A percentile compares a stretch with the other conserved stretches of the same genome.
Evolutionary conservation across 2,797 vertebrate genomes (phyloP).

Genomic region (Moxostoma hubbsi): DNA sequence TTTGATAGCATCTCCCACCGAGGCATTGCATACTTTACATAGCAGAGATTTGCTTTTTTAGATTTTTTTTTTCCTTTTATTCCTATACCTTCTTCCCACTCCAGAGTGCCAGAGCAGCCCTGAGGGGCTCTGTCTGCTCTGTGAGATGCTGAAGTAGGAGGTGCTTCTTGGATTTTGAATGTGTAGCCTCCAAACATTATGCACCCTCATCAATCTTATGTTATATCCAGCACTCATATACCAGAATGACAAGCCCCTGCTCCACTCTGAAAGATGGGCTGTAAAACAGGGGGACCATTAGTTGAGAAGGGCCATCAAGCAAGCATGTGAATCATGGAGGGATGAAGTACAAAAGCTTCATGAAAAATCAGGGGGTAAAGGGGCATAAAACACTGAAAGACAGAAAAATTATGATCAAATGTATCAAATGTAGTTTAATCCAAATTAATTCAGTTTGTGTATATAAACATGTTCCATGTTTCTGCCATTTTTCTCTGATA

Average conservation of each 20-base stretch:
- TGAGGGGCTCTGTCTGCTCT: background rate
- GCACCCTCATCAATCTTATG: slow-evolving; percentile 26
- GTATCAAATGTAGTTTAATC: too few species aligned
- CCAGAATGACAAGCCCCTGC: background rate
- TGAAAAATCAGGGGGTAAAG: background rate
- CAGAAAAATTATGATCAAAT: too few species aligned
- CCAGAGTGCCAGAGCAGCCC: slow-evolving; percentile 7
- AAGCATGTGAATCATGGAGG: slow-evolving; percentile 7
- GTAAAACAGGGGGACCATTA: slow-evolving; percentile 22
- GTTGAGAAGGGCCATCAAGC: background rate
- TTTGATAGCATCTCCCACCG: slow-evolving; percentile 22
- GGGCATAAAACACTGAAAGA: slow-evolving; percentile 4
- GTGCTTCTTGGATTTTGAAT: slow-evolving; percentile 43
- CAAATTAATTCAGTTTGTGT: too few species aligned
- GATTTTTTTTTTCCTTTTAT: background rate
- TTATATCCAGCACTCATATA: background rate
- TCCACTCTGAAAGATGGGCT: background rate
- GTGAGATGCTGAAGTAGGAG: slow-evolving; percentile 25
- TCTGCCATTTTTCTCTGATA: slow-evolving; percentile 18
- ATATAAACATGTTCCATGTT: too few species aligned
- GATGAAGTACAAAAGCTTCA: background rate
- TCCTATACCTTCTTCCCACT: slow-evolving; percentile 32
- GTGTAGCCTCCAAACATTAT: slow-evolving; percentile 32
- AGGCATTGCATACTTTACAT: background rate
- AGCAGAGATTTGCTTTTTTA: slow-evolving; percentile 12